These are phyloP conservation scores for Eucidaris tribuloides DNA, from an alignment of 35 echinoderm and acorn worm genomes.

Conservation along the genomic window DNA sequence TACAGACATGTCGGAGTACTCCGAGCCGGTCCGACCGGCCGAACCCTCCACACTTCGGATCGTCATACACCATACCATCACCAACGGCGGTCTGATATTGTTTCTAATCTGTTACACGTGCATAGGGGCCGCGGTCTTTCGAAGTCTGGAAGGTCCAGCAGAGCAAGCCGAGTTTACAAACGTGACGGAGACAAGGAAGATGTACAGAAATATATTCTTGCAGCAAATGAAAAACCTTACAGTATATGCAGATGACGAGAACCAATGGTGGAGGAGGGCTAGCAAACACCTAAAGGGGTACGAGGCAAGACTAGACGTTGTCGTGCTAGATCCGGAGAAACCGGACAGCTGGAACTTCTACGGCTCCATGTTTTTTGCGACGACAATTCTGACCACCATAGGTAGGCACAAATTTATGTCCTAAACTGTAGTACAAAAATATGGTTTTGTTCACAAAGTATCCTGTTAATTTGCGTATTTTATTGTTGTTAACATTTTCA, in stretches of 20 bases:
- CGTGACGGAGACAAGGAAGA: neutral
- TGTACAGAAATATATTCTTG: neutral
- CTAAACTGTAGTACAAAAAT: too few relatives aligned
- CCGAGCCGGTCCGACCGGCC: too few relatives aligned
- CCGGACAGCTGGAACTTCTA: slow-evolving; percentile 21
- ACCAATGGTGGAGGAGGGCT: slow-evolving; percentile 24
- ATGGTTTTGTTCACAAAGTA: too few relatives aligned
- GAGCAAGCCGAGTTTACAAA: neutral
- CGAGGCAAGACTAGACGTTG: neutral
- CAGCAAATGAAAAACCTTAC: neutral
- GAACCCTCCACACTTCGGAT: slow-evolving; percentile 8
- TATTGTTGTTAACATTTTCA: too few relatives aligned
- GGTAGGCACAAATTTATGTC: too few relatives aligned
- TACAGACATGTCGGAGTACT: too few relatives aligned
- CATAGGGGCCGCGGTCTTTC: slow-evolving; percentile 38
- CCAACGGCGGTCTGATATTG: slow-evolving; percentile 31
- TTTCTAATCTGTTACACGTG: slow-evolving; percentile 22
- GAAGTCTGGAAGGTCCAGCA: slow-evolving; percentile 8
- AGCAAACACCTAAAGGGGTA: slow-evolving; percentile 13
- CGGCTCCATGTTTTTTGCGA: slow-evolving; percentile 34
- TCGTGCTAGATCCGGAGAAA: neutral
- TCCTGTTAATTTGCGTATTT: too few relatives aligned
- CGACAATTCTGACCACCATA: slow-evolving; percentile 32
- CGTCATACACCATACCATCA: slow-evolving; percentile 19
- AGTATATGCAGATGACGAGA: neutral